phyloP scores from a whole-genome alignment of 92 coral and sea anemone species.

The Zoanthus sociatus region DNA sequence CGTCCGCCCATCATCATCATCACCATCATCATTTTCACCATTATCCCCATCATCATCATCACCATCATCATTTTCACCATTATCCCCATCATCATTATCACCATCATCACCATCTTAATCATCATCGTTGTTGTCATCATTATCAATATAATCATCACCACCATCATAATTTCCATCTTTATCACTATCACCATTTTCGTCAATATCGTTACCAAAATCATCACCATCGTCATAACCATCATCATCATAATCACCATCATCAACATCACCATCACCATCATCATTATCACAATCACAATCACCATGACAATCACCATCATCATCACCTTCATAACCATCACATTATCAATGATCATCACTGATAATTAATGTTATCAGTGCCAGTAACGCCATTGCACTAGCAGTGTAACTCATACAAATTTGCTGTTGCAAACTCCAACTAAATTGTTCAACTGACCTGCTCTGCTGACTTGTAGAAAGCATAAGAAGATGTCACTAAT shows the following conservation, averaged over 20 bases:
- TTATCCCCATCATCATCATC: background rate
- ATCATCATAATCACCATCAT: background rate
- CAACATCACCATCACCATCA: background rate
- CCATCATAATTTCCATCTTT: background rate
- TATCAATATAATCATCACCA: too few species aligned
- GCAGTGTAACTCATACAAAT: background rate
- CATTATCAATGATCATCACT: background rate
- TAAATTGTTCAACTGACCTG: slow-evolving; percentile 66
- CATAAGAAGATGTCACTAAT: slow-evolving; percentile 83
- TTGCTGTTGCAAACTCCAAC: background rate
- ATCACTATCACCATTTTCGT: background rate
- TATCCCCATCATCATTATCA: background rate
- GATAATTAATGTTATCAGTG: background rate
- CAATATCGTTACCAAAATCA: background rate
- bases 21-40: background rate
- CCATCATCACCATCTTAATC: too few species aligned
- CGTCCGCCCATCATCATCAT: background rate
- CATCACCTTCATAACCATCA: background rate
- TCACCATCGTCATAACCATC: background rate
- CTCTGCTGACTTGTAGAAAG: slow-evolving; percentile 95
- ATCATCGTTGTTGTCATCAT: too few species aligned
- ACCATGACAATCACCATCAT: background rate
- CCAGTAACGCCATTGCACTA: background rate
- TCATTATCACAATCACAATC: background rate
- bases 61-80: background rate